These are phyloP conservation scores for Bombus pyrosoma DNA, from an alignment of 1,140 invertebrate genomes.

Conservation along the genomic window DNA sequence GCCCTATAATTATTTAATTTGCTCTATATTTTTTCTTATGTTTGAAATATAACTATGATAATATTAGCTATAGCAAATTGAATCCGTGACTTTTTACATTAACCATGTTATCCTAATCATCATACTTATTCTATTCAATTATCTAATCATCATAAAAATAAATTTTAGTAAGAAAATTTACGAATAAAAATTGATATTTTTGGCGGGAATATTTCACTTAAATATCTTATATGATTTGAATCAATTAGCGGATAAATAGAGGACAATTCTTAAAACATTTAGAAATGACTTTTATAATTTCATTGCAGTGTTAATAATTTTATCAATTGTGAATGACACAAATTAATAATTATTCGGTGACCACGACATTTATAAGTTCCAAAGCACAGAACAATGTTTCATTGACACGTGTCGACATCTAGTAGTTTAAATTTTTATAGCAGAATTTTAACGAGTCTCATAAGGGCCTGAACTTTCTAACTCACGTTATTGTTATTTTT, in stretches of 20 bases:
- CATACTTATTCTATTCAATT: neutral
- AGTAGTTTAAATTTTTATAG: no score
- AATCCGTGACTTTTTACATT: neutral
- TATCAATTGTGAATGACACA: neutral
- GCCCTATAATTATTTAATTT: neutral
- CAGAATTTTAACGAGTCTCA: neutral
- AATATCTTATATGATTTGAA: neutral
- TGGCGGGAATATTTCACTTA: neutral
- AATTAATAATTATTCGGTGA: neutral
- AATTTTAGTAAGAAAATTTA: neutral
- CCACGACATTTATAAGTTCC: neutral
- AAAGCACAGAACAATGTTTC: neutral
- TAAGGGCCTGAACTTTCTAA: neutral
- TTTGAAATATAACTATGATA: slow-evolving; percentile 15
- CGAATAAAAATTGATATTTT: neutral
- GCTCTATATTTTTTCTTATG: neutral
- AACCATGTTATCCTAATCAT: neutral
- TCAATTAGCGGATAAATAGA: neutral
- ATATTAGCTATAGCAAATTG: slow-evolving; percentile 16
- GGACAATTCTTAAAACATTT: neutral
- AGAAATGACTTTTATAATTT: neutral
- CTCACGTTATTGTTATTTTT: neutral
- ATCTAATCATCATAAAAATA: neutral
- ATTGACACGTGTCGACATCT: slow-evolving; percentile 6
- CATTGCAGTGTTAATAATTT: neutral